Base-by-base conservation (phyloP, 1,140 invertebrate species). In the Bombus balteatus region DNA sequence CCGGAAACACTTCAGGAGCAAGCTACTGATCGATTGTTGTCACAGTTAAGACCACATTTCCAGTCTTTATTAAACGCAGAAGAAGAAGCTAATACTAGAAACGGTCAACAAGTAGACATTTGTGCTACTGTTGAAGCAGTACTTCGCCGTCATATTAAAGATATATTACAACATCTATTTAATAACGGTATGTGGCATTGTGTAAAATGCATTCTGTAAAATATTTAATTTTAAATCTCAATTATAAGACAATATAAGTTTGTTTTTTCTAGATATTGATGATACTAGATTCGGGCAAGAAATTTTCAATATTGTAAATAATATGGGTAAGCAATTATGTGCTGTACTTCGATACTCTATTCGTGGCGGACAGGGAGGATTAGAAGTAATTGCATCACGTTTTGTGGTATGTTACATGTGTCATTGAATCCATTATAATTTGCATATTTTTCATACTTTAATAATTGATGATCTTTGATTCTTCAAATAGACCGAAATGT, bases 301-400 rank as follows among this genome's bases (percentile, higher is more conserved):
- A 37, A 83, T 82, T 68, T 32, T 92, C n/a, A 80, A 41, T n/a
- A 88, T 88, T 10, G 10, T 93, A 15, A 86, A 78, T n/a, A 87
- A 80, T 83, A 66, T 93, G 22, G 90, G 84, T 39, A 89, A 79
- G 34, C 86, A 94, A 85, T 89, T 92, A 1, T 91, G 65, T 43
- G 73, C 85, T 41, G 87, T 94, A 25, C 79, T 95, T 34, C 90
- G 90, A 34, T 90, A 93, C 72, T 88, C 89, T 39, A 71, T 93
- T 71, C 81, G 86, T 41, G 81, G 86, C 25, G 90, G 92, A 57
- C 91, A 92, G 70, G 32, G 70, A 3, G 87, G 87, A 73, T 85
- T 94, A 25, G 91, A 92, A 79, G n/a, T 71, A n/a, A 75, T 93
- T 66, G 81, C 85, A 4, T 68, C 80, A 8, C 87, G 89, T 84